Percentiles rank a stretch among this genome's conserved stretches.
Conservation (phyloP, 2,113 vertebrate species). For the Daubentonia madagascariensis region DNA sequence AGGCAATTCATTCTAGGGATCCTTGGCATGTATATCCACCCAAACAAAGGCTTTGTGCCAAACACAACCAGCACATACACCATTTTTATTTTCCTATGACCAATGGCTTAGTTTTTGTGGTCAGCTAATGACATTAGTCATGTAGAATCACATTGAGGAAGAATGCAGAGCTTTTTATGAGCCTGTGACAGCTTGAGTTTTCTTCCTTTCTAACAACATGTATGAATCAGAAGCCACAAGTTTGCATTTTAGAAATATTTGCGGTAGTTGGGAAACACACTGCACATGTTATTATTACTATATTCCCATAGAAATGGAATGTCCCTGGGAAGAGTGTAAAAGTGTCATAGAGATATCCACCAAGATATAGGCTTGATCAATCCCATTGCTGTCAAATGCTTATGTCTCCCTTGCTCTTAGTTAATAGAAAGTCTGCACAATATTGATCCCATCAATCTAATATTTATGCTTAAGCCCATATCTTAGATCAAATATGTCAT, state of each 20-base stretch:
- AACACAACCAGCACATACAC: not conserved
- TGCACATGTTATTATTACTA: not conserved
- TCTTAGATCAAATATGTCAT: not conserved
- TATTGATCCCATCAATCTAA: not conserved
- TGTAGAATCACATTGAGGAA: not conserved
- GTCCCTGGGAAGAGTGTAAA: not conserved
- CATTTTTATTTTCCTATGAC: conserved; percentile 31
- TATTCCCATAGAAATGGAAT: not conserved
- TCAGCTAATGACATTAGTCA: conserved; percentile 31
- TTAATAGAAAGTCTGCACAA: not conserved
- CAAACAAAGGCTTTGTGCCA: conserved; percentile 31
- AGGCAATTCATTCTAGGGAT: not conserved
- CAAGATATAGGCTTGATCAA: not conserved
- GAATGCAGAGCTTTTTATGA: conserved; percentile 9
- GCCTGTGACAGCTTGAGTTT: conserved; percentile 25
- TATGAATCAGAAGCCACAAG: conserved; percentile 48
- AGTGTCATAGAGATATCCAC: not conserved
- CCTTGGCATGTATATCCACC: not conserved
- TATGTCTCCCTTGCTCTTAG: not conserved
- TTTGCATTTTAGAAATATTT: conserved; percentile 57
- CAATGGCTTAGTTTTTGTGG: conserved; percentile 41
- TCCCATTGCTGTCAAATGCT: not conserved
- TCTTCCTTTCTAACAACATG: conserved; percentile 32
- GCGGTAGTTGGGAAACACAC: conserved; percentile 28
- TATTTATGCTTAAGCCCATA: not conserved